Percentiles rank a stretch among this genome's conserved stretches.
phyloP scores from a whole-genome alignment of 2,888 invertebrate genomes.

The Scaptodrosophila latifasciaeformis region DNA sequence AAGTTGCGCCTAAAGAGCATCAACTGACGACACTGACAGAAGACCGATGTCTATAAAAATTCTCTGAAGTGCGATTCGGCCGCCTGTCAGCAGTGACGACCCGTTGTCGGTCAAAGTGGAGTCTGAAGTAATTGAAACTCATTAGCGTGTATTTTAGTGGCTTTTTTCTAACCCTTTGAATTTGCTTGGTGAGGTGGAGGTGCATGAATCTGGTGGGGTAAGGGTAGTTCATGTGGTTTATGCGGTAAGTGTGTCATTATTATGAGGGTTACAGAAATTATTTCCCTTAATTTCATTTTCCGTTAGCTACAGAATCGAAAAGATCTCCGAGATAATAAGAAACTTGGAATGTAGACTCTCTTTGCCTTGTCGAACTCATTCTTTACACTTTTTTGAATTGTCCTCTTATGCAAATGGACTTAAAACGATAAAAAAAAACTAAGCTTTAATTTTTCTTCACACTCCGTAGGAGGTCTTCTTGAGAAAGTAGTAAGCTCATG shows the following conservation, averaged over 20 bases:
- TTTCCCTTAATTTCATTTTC: too few species aligned
- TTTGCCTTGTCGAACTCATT: too few species aligned
- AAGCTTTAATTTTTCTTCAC: too few species aligned
- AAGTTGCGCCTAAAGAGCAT: constrained; percentile 52
- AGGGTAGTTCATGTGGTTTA: constrained; percentile 56
- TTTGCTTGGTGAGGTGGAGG: constrained; percentile 17
- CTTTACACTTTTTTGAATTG: too few species aligned
- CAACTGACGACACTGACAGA: constrained; percentile 58
- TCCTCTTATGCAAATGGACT: too few species aligned
- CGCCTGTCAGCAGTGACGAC: constrained; percentile 18
- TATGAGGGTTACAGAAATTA: constrained; percentile 35
- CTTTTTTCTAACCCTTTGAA: constrained; percentile 41
- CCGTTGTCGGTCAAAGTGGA: constrained; percentile 4
- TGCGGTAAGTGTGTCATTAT: constrained; percentile 67
- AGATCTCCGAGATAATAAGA: too few species aligned
- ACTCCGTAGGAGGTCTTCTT: too few species aligned
- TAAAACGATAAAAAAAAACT: too few species aligned
- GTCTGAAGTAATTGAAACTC: constrained; percentile 63
- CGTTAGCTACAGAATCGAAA: too few species aligned
- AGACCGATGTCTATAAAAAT: constrained; percentile 62
- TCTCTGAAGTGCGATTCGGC: constrained; percentile 31
- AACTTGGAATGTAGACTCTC: too few species aligned
- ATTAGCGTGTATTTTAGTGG: constrained; percentile 67
- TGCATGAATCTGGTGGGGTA: constrained; percentile 21
- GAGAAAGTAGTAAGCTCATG: too few species aligned